Percentiles rank a stretch among this genome's conserved stretches.
phyloP scores from a whole-genome alignment of 2,888 invertebrate species.

The Gastracanthus pulcherrimus region DNA sequence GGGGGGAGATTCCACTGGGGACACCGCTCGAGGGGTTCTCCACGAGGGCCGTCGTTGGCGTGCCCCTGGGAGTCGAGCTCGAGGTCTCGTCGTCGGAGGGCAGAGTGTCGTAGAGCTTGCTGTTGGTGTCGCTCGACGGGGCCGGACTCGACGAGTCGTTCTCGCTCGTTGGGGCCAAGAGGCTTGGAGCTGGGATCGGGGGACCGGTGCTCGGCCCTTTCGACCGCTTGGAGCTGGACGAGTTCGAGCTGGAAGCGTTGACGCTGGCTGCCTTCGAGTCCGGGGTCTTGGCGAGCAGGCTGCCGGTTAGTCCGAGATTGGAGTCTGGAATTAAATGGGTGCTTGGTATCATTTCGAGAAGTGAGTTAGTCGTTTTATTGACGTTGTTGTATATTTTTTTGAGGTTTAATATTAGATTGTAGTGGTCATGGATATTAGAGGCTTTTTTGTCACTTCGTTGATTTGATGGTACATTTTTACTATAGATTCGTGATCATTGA shows the following conservation, averaged over 20 bases:
- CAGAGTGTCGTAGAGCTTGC: slow-evolving; percentile 25
- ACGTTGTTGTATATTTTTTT: too few relatives aligned
- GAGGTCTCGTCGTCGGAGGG: slow-evolving; percentile 72
- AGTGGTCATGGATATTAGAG: too few relatives aligned
- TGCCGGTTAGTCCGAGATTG: slow-evolving; percentile 20
- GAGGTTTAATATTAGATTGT: too few relatives aligned
- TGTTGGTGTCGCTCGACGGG: slow-evolving; percentile 62
- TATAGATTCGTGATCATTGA: too few relatives aligned
- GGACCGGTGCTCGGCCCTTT: too few relatives aligned
- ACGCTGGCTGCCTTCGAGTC: not conserved
- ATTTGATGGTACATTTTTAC: too few relatives aligned
- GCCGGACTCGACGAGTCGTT: slow-evolving; percentile 70
- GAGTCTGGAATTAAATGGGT: not conserved
- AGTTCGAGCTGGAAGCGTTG: not conserved
- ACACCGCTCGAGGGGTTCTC: slow-evolving; percentile 41
- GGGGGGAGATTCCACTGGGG: slow-evolving; percentile 51
- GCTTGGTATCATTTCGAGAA: too few relatives aligned
- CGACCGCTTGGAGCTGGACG: too few relatives aligned
- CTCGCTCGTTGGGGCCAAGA: slow-evolving; percentile 61
- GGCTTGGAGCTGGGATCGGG: too few relatives aligned
- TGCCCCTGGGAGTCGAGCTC: slow-evolving; percentile 28
- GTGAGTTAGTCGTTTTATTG: too few relatives aligned
- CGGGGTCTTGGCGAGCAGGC: not conserved
- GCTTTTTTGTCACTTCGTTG: too few relatives aligned
- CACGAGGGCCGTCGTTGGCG: slow-evolving; percentile 45